These are phyloP conservation scores for Myotis brandtii DNA, from an alignment of 2,113 vertebrate genomes.

Conservation along the genomic window DNA sequence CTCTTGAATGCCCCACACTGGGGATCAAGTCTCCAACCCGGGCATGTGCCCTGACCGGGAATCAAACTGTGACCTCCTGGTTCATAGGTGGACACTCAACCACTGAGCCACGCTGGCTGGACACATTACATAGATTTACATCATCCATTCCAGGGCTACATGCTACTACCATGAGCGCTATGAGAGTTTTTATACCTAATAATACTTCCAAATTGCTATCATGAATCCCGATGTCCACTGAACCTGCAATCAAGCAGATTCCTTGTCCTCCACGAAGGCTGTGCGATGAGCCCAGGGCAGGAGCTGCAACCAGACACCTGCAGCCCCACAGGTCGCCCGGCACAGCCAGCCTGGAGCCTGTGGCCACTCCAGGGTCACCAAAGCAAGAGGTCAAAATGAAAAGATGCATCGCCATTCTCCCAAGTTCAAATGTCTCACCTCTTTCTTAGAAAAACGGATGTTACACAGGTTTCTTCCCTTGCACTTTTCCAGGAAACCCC, in stretches of 20 bases:
- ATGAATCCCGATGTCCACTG: neutral
- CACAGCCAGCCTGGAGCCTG: fast-evolving
- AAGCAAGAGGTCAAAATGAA: neutral
- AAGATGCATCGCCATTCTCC: fast-evolving
- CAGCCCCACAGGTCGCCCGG: fast-evolving
- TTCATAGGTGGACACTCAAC: too few relatives aligned
- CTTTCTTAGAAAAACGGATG: neutral
- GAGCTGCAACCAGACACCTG: neutral
- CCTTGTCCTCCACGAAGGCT: fast-evolving
- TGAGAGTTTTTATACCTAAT: neutral
- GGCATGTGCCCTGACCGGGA: too few relatives aligned
- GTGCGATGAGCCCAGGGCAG: neutral
- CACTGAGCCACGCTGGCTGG: too few relatives aligned
- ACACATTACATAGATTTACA: neutral
- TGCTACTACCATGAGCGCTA: neutral
- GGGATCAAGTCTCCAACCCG: too few relatives aligned
- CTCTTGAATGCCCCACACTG: too few relatives aligned
- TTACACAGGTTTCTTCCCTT: neutral
- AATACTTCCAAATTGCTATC: neutral
- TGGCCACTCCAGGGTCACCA: fast-evolving
- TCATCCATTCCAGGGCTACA: neutral
- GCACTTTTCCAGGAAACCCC: neutral
- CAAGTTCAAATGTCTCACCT: neutral
- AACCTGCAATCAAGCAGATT: neutral
- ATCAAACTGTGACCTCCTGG: too few relatives aligned